These are phyloP conservation scores for Lagopus leucura DNA, from an alignment of 2,113 vertebrate genomes.

Conservation along the genomic window DNA sequence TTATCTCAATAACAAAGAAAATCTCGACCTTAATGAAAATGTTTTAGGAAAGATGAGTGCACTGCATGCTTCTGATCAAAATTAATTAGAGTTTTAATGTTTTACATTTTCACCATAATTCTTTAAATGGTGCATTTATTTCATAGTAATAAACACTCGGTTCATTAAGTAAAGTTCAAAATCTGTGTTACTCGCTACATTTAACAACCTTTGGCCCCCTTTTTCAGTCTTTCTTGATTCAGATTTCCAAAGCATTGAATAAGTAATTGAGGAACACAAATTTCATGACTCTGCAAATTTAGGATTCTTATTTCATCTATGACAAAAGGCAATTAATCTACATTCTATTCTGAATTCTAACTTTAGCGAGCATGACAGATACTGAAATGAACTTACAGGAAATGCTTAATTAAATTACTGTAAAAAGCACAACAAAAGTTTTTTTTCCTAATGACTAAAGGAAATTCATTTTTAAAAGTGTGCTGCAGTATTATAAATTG, in stretches of 20 bases:
- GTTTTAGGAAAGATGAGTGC: conserved; percentile 74
- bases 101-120: conserved; percentile 79
- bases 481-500: conserved; percentile 40
- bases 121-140: conserved; percentile 83
- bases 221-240: conserved; percentile 69
- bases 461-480: conserved; percentile 64
- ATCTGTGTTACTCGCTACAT: conserved; percentile 85
- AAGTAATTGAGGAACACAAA: conserved; percentile 86
- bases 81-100: conserved; percentile 83
- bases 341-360: conserved; percentile 80
- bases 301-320: conserved; percentile 86
- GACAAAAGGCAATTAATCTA: conserved; percentile 90
- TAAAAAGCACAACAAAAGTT: conserved; percentile 74
- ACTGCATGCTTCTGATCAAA: conserved; percentile 76
- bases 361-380: conserved; percentile 86
- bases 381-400: conserved; percentile 83
- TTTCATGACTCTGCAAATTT: conserved; percentile 90
- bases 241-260: conserved; percentile 80
- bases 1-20: conserved; percentile 70
- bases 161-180: conserved; percentile 90
- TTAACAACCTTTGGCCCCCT: conserved; percentile 84
- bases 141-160: conserved; percentile 87
- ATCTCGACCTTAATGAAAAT: conserved; percentile 71
- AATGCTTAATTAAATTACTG: conserved; percentile 88
- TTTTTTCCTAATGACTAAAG: conserved; percentile 64